Evolutionary conservation across 2,797 vertebrate species (phyloP).

Genomic region (Phrynocephalus guinanensis): DNA sequence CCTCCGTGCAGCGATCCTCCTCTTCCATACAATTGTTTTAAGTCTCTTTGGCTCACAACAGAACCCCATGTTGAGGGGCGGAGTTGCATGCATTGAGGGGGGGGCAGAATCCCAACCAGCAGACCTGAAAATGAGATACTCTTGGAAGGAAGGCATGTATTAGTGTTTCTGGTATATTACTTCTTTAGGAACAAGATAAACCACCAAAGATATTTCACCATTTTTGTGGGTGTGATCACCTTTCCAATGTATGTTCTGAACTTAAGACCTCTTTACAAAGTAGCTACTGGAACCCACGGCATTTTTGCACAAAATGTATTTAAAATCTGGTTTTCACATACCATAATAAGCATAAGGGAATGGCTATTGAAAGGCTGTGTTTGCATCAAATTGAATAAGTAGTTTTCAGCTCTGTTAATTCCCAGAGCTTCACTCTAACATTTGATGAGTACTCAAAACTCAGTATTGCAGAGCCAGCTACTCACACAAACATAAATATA

Average conservation of each 20-base stretch:
- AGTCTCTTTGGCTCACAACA: no score
- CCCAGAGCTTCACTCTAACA: constrained; percentile 19
- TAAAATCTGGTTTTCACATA: neutral
- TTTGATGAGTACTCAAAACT: neutral
- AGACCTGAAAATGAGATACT: no score
- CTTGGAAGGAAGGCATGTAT: constrained; percentile 1
- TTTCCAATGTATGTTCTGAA: constrained; percentile 1
- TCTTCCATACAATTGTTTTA: no score
- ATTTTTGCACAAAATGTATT: neutral
- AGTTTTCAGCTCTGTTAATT: constrained; percentile 22
- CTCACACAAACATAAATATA: neutral
- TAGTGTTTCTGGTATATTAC: constrained; percentile 4
- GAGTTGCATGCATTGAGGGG: no score
- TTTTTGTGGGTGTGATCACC: constrained; percentile 30
- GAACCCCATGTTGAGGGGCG: no score
- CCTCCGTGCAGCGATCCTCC: no score
- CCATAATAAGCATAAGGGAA: neutral
- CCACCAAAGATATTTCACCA: constrained; percentile 18
- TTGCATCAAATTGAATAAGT: constrained; percentile 25
- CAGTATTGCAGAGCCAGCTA: neutral
- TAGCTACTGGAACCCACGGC: neutral
- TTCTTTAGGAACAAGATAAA: constrained; percentile 27
- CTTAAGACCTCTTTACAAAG: neutral
- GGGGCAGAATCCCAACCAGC: no score
- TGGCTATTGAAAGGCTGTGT: neutral